phyloP scores from a whole-genome alignment of 2,888 invertebrate species.

The Ennomos quercinarius region DNA sequence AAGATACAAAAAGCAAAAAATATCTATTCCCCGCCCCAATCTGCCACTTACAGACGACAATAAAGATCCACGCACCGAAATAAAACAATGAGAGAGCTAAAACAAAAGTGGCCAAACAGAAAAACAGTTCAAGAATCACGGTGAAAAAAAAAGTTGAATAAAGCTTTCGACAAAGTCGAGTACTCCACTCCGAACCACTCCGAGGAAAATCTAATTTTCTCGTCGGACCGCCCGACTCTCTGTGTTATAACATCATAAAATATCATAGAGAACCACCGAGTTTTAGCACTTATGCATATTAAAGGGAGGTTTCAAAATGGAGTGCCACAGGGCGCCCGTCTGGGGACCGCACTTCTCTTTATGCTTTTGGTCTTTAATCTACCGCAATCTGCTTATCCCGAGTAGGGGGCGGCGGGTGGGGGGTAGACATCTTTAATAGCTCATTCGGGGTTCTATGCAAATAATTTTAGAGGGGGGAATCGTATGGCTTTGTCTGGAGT shows the following conservation, averaged over 20 bases:
- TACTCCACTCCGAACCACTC: conserved; percentile 72
- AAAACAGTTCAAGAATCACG: conserved; percentile 75
- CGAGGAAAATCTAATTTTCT: conserved; percentile 82
- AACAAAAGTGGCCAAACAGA: conserved; percentile 74
- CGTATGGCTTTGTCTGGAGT: conserved; percentile 83
- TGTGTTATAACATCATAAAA: conserved; percentile 74
- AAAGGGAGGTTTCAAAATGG: conserved; percentile 69
- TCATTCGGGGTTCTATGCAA: conserved; percentile 85
- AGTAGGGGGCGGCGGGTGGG: conserved; percentile 59
- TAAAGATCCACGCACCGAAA: conserved; percentile 66
- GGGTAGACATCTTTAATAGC: conserved; percentile 84
- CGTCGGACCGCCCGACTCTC: conserved; percentile 67
- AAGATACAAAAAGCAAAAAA: conserved; percentile 46
- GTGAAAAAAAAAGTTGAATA: conserved; percentile 66
- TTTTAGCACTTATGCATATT: conserved; percentile 75
- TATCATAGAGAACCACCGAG: conserved; percentile 63
- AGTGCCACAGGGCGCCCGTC: conserved; percentile 58
- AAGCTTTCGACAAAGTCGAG: conserved; percentile 80
- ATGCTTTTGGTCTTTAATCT: conserved; percentile 84
- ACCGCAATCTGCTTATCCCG: conserved; percentile 84
- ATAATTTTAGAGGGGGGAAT: conserved; percentile 80
- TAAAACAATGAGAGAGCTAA: conserved; percentile 70
- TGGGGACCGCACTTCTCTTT: conserved; percentile 67
- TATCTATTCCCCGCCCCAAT: conserved; percentile 53
- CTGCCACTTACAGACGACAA: conserved; percentile 54